Base-by-base conservation (phyloP, 1,140 invertebrate species). In the Hormaphis cornu region DNA sequence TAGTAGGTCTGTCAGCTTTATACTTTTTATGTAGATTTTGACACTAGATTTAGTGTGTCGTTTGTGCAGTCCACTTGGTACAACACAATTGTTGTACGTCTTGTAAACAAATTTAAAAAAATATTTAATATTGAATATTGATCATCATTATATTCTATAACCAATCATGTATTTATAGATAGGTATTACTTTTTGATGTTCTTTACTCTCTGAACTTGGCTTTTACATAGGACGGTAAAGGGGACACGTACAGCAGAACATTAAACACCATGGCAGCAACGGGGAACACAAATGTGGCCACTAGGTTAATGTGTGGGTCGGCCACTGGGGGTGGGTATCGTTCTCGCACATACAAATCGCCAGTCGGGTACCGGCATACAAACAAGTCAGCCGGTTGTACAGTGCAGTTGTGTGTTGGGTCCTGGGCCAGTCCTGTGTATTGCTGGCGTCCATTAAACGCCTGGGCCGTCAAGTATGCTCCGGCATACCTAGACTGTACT, bases 131-230 rank as follows among this genome's bases (percentile, higher is more conserved):
- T n/a, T n/a, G n/a, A n/a, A n/a, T n/a, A n/a, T n/a, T n/a, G n/a
- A n/a, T n/a, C n/a, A n/a, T n/a, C n/a, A n/a, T n/a, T n/a, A n/a
- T n/a, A n/a, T n/a, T n/a, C n/a, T n/a, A n/a, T n/a, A n/a, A n/a
- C n/a, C n/a, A n/a, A n/a, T n/a, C n/a, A n/a, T n/a, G n/a, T n/a
- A n/a, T n/a, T n/a, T n/a, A n/a, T n/a, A n/a, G n/a, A n/a, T n/a
- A n/a, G n/a, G n/a, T n/a, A n/a, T n/a, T n/a, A n/a, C n/a, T n/a
- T n/a, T n/a, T n/a, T n/a, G n/a, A n/a, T n/a, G n/a, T n/a, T n/a
- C n/a, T n/a, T 83, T 79, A 90, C 76, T 91, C 90, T 75, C 90
- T 84, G 79, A 95, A 96, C 79, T 96, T 96, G 24, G 87, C 85
- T 77, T 90, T 92, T 7, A 95, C 82, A 76, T 87, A 90, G n/a